Evolutionary conservation across 2,888 invertebrate species (phyloP).

Genomic region (Campaea margaritaria): DNA sequence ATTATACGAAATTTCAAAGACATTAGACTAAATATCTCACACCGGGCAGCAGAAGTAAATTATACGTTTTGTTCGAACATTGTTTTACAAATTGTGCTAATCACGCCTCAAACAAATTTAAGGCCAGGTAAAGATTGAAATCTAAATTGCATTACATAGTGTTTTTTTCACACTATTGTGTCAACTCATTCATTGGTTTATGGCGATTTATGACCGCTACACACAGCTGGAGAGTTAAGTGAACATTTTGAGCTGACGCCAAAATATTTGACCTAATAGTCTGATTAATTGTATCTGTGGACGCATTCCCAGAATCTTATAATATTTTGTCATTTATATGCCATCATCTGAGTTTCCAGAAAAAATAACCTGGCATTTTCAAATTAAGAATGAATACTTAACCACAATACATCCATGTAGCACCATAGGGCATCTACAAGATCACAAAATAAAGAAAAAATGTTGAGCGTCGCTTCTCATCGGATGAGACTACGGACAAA

Average conservation of each 20-base stretch:
- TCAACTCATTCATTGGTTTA: slow-evolving; percentile 59
- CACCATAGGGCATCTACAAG: too few relatives aligned
- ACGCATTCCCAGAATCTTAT: too few relatives aligned
- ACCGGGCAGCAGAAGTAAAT: slow-evolving; percentile 44
- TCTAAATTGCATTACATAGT: slow-evolving; percentile 64
- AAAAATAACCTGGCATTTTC: too few relatives aligned
- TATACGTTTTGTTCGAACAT: slow-evolving; percentile 63
- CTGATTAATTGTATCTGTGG: too few relatives aligned
- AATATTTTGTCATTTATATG: too few relatives aligned
- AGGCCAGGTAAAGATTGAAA: slow-evolving; percentile 63
- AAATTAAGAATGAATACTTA: too few relatives aligned
- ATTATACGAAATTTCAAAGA: slow-evolving; percentile 43
- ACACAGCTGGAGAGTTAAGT: slow-evolving; percentile 40
- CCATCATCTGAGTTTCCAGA: too few relatives aligned
- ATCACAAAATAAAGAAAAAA: too few relatives aligned
- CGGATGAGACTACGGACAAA: too few relatives aligned
- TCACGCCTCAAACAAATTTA: slow-evolving; percentile 60
- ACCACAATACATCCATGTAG: too few relatives aligned
- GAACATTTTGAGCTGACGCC: slow-evolving; percentile 32
- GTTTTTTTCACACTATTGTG: slow-evolving; percentile 73
- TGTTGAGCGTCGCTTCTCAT: too few relatives aligned
- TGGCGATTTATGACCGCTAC: slow-evolving; percentile 49
- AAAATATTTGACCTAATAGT: slow-evolving; percentile 8
- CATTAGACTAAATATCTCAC: slow-evolving; percentile 53
- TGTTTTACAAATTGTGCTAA: slow-evolving; percentile 70